phyloP scores from a whole-genome alignment of 2,113 vertebrate species.

The Malurus cyaneus region DNA sequence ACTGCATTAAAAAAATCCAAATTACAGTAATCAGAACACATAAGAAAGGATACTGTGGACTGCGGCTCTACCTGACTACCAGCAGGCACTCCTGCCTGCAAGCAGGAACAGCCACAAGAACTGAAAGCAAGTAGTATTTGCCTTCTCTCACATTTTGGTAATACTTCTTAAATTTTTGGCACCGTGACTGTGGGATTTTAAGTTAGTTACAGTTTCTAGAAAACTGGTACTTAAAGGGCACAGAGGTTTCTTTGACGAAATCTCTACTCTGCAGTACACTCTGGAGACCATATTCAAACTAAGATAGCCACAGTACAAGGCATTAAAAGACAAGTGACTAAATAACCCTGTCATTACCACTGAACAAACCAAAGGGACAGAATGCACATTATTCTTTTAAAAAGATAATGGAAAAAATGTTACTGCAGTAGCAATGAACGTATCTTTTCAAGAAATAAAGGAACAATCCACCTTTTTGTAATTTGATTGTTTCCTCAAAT shows the following conservation, averaged over 20 bases:
- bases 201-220: not conserved
- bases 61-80: not conserved
- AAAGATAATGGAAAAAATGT: not conserved
- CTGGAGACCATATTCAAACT: not conserved
- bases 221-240: not conserved
- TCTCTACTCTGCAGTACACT: not conserved
- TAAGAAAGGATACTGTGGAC: not conserved
- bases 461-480: not conserved
- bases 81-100: not conserved
- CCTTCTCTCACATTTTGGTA: not conserved
- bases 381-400: not conserved
- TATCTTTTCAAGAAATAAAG: not conserved
- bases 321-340: not conserved
- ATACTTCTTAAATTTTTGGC: not conserved
- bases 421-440: not conserved
- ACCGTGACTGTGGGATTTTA: not conserved
- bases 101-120: not conserved
- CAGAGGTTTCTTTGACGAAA: not conserved
- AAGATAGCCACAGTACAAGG: not conserved
- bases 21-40: not conserved
- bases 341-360: not conserved
- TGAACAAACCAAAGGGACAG: not conserved
- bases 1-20: not conserved
- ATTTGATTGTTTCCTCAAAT: not conserved
- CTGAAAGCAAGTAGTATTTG: not conserved